phyloP scores from a whole-genome alignment of 2,113 vertebrate species.

The Taurulus bubalis region DNA sequence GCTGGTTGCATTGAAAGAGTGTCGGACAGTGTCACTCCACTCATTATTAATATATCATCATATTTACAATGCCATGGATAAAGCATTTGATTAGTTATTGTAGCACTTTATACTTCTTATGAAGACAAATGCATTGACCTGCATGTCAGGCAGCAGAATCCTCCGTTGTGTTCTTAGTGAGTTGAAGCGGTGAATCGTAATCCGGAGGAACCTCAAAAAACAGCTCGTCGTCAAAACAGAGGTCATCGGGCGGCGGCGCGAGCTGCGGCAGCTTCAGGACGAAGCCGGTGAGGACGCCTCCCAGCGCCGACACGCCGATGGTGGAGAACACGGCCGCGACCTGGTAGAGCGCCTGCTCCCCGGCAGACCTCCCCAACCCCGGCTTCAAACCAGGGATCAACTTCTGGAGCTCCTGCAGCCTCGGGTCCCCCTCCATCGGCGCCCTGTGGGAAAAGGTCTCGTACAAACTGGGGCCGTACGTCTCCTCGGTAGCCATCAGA shows the following conservation, averaged over 20 bases:
- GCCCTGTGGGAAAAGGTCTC: slow-evolving; percentile 74
- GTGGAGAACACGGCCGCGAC: slow-evolving; percentile 79
- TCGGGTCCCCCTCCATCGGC: slow-evolving; percentile 68
- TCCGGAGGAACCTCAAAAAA: slow-evolving; percentile 83
- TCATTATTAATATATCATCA: not conserved
- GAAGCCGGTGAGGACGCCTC: slow-evolving; percentile 81
- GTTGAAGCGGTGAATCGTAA: slow-evolving; percentile 59
- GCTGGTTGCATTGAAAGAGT: not conserved
- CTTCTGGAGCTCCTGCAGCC: slow-evolving; percentile 60
- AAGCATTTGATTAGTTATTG: not conserved
- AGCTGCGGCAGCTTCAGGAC: slow-evolving; percentile 82
- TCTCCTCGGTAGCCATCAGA: slow-evolving; percentile 72
- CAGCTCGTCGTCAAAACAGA: slow-evolving; percentile 85
- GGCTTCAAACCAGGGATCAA: slow-evolving; percentile 75
- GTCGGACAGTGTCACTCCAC: not conserved
- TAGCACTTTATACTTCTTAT: not conserved
- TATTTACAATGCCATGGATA: slow-evolving; percentile 8
- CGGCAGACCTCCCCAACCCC: slow-evolving; percentile 70
- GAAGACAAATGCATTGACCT: slow-evolving; percentile 4
- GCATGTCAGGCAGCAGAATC: slow-evolving; percentile 51
- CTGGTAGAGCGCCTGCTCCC: slow-evolving; percentile 84
- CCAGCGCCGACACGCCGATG: slow-evolving; percentile 66
- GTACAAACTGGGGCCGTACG: slow-evolving; percentile 75
- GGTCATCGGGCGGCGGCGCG: slow-evolving; percentile 69
- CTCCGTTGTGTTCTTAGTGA: slow-evolving; percentile 37